phyloP scores from a whole-genome alignment of 2,888 invertebrate species.

The Eupithecia tripunctaria region DNA sequence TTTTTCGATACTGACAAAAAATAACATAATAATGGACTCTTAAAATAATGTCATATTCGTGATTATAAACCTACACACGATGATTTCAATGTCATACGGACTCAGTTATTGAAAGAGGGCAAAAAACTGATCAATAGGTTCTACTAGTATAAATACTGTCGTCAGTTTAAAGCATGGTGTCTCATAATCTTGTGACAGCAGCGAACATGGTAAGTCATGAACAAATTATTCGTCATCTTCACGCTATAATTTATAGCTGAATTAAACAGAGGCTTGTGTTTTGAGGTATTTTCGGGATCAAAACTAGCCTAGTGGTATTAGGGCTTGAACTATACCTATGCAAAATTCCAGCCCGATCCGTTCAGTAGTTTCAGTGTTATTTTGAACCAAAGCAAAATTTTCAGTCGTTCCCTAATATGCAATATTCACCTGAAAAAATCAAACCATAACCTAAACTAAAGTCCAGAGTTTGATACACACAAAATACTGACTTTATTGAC shows the following conservation, averaged over 20 bases:
- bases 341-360: background rate
- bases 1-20: constrained; percentile 18
- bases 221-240: background rate
- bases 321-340: background rate
- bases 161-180: background rate
- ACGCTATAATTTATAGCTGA: background rate
- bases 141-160: constrained; percentile 27
- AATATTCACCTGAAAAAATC: background rate
- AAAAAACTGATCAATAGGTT: constrained; percentile 31
- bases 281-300: background rate
- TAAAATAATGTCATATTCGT: constrained; percentile 31
- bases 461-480: too few relatives aligned
- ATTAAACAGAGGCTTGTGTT: background rate
- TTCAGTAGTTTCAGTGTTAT: background rate
- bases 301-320: background rate
- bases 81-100: constrained; percentile 23
- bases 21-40: constrained; percentile 21
- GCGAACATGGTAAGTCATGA: constrained; percentile 41
- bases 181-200: constrained; percentile 18
- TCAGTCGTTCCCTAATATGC: background rate
- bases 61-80: constrained; percentile 25
- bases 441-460: background rate
- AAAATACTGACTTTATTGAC: background rate
- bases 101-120: constrained; percentile 7
- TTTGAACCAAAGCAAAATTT: background rate